Evolutionary conservation across 1,140 invertebrate genomes (phyloP), one percentile per base, ranked within the genome.

Genomic region (Psix sp.): DNA sequence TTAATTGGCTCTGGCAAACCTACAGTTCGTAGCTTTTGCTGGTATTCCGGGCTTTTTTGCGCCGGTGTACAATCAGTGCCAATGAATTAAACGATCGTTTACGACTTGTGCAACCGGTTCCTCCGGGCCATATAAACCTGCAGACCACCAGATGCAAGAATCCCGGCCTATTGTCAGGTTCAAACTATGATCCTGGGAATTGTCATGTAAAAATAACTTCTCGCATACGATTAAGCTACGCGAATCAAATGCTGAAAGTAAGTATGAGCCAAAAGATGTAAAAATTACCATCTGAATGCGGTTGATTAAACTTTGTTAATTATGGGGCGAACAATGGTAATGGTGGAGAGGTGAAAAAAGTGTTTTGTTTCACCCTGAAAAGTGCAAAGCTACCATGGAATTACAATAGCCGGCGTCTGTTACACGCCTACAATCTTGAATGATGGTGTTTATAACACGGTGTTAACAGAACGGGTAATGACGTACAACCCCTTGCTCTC

Each of bases 401-500:
- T 77, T 74, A 79, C 77, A 65, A 75, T 78, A 62, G 46, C 76
- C 59, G 77, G 71, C 75, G 81, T 81, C 77, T 80, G 76, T 84
- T 77, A 82, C 77, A 77, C 77, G 80, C 77, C 75, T 75, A 77
- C 77, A 76, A 82, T 46, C 67, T 73, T 65, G 76, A 82, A 80
- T 80, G 75, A 76, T 76, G 74, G 78, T 82, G 79, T 84, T 84
- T 84, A 84, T 84, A 82, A 81, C 79, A 68, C 72, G 77, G 76
- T 84, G 81, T 84, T 80, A 84, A 83, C 80, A 81, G 77, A 68
- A 74, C 74, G 82, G 79, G 81, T 83, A 83, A 83, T 83, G 80
- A 83, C 77, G 79, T 81, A 80, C 80, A 78, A 79, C 74, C 77
- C 80, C 80, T 73, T 68, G 74, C 51, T 67, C 51, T 51, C 68